phyloP scores from a whole-genome alignment of 2,888 invertebrate species.

The Stramonita haemastoma region DNA sequence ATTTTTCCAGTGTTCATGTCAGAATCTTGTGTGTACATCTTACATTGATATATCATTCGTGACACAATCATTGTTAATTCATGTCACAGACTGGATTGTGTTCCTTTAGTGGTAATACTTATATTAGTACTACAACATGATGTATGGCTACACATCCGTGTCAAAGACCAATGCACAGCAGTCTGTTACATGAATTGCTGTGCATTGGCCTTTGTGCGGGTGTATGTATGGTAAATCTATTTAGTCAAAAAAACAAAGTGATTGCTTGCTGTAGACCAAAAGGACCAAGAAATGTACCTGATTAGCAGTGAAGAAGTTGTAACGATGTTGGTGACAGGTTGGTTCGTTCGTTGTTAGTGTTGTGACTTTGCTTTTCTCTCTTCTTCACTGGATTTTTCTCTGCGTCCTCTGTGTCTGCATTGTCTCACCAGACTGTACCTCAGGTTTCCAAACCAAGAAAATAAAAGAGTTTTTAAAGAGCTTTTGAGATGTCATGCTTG shows the following conservation, averaged over 20 bases:
- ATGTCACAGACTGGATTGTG: too few relatives aligned
- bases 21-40: too few relatives aligned
- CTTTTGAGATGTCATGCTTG: background rate
- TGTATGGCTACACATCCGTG: background rate
- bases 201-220: background rate
- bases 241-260: background rate
- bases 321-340: background rate
- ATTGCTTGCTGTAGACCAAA: background rate
- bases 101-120: too few relatives aligned
- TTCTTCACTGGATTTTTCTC: conserved; percentile 34
- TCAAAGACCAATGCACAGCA: background rate
- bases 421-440: conserved; percentile 48
- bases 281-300: background rate
- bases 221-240: background rate
- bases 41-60: too few relatives aligned
- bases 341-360: background rate
- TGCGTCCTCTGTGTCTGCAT: conserved; percentile 42
- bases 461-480: conserved; percentile 44
- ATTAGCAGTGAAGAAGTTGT: background rate
- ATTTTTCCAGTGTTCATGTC: too few relatives aligned
- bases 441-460: conserved; percentile 49
- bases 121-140: background rate
- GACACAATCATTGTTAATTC: too few relatives aligned
- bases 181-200: background rate
- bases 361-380: conserved; percentile 2